These are phyloP conservation scores for Alouatta palliata DNA, from an alignment of 2,113 vertebrate genomes.

Conservation along the genomic window DNA sequence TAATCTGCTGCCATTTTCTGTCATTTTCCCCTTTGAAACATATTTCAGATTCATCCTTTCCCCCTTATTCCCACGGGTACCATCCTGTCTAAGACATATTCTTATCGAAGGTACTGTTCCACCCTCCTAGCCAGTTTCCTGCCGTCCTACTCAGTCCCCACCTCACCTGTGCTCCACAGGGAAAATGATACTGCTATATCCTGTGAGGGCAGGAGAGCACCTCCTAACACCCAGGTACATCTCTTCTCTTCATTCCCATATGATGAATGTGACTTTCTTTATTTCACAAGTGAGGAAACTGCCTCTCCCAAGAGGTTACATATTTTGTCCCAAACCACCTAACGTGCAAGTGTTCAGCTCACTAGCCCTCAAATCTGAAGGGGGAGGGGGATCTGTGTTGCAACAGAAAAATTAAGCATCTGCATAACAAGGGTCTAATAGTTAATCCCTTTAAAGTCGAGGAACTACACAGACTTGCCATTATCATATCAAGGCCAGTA, in stretches of 20 bases:
- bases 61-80: not conserved
- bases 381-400: not conserved
- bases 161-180: fast-evolving
- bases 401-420: not conserved
- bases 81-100: not conserved
- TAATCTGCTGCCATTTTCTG: not conserved
- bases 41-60: not conserved
- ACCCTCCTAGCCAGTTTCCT: not conserved
- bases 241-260: not conserved
- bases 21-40: not conserved
- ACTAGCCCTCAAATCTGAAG: not conserved
- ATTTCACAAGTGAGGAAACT: not conserved
- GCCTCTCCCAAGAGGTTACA: not conserved
- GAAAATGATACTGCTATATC: not conserved
- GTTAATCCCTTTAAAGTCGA: conserved; percentile 18
- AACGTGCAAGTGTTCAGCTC: not conserved
- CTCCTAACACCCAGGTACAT: not conserved
- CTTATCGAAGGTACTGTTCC: not conserved
- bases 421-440: not conserved
- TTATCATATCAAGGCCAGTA: not conserved
- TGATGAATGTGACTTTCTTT: not conserved
- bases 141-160: not conserved
- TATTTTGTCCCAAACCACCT: not conserved
- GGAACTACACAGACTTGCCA: not conserved
- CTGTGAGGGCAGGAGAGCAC: not conserved